Evolutionary conservation across 2,113 vertebrate species (phyloP).

Genomic region (Octodon degus): DNA sequence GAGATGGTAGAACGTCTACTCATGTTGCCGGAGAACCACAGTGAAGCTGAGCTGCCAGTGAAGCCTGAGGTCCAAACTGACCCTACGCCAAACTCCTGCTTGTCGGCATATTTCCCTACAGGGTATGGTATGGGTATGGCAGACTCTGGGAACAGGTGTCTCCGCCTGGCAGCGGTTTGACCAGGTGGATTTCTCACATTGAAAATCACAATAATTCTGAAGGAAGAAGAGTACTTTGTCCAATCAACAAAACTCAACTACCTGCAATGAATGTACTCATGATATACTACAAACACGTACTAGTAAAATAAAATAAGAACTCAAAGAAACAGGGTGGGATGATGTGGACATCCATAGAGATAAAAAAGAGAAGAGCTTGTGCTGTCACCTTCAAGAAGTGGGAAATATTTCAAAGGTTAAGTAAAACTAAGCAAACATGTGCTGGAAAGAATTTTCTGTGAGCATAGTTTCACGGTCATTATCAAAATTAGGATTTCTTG

Average conservation of each 20-base stretch:
- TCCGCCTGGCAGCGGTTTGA: conserved; percentile 18
- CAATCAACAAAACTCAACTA: conserved; percentile 28
- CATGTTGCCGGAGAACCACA: neutral
- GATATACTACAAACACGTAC: neutral
- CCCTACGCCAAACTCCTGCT: neutral
- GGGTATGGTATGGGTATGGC: neutral
- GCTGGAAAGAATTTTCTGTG: conserved; percentile 74
- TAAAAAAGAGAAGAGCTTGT: conserved; percentile 82
- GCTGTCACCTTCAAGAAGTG: conserved; percentile 82
- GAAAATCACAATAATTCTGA: conserved; percentile 25
- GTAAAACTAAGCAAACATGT: conserved; percentile 83
- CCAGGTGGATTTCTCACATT: conserved; percentile 56
- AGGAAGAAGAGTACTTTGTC: conserved; percentile 47
- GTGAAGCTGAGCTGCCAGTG: neutral
- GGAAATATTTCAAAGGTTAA: conserved; percentile 86
- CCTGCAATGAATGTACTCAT: neutral
- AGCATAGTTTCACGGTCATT: conserved; percentile 76
- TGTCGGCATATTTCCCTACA: neutral
- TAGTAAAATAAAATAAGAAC: neutral
- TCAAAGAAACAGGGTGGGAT: neutral
- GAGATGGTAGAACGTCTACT: neutral
- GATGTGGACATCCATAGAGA: conserved; percentile 23
- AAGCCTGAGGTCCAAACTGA: conserved; percentile 31
- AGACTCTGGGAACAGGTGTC: conserved; percentile 29
- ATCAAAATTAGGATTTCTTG: conserved; percentile 80